These are phyloP conservation scores for Tanypteryx hageni DNA, from an alignment of 2,888 invertebrate species.

Conservation along the genomic window DNA sequence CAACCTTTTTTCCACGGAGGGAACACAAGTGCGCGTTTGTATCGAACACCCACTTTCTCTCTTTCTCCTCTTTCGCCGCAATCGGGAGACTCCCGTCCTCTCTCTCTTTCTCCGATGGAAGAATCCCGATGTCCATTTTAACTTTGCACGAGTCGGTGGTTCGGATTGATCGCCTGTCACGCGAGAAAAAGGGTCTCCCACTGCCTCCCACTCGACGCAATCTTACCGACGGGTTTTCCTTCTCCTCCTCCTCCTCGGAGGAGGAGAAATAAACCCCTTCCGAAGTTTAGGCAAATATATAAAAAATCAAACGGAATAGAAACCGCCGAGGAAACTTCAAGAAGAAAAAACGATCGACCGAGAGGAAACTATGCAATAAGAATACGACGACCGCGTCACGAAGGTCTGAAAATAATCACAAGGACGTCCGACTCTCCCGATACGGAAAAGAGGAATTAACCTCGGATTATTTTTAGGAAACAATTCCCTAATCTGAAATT, in stretches of 20 bases:
- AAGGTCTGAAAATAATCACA: too few species aligned
- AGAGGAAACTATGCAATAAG: too few species aligned
- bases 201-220: background rate
- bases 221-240: background rate
- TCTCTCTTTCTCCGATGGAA: background rate
- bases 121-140: background rate
- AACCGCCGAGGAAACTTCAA: too few species aligned
- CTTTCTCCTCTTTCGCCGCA: too few species aligned
- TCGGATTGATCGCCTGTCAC: background rate
- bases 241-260: background rate
- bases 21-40: background rate
- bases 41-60: background rate
- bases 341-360: too few species aligned
- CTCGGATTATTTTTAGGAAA: too few species aligned
- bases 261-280: background rate
- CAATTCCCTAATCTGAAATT: too few species aligned
- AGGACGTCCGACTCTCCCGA: too few species aligned
- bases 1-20: background rate
- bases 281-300: too few species aligned
- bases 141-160: background rate
- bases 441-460: too few species aligned
- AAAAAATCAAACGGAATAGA: too few species aligned
- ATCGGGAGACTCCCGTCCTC: background rate
- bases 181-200: background rate
- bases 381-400: too few species aligned